phyloP scores from a whole-genome alignment of 2,888 invertebrate species.

The Philhelius pedissequus region DNA sequence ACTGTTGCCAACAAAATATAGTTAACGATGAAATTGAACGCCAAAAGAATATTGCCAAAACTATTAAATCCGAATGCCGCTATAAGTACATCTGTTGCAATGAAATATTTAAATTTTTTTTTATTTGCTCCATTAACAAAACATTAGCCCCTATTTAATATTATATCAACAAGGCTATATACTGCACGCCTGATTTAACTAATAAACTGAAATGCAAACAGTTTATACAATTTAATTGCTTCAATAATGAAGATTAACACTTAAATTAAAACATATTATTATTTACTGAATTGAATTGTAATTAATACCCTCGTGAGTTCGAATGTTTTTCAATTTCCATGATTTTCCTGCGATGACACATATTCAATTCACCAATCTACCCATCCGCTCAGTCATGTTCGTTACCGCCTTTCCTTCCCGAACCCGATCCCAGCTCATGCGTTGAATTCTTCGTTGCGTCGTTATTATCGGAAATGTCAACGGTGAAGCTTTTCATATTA shows the following conservation, averaged over 20 bases:
- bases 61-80: no score
- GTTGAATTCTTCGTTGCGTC: not conserved
- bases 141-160: no score
- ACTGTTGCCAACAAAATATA: no score
- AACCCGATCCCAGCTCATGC: not conserved
- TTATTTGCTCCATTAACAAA: no score
- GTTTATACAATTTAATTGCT: slow-evolving; percentile 35
- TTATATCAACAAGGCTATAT: not conserved
- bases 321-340: slow-evolving; percentile 38
- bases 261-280: not conserved
- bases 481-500: slow-evolving; percentile 34
- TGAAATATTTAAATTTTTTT: no score
- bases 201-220: slow-evolving; percentile 29
- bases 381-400: not conserved
- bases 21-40: no score
- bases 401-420: not conserved
- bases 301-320: slow-evolving; percentile 63
- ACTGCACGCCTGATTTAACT: not conserved
- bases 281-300: slow-evolving; percentile 63
- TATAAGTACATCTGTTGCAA: no score
- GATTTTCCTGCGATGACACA: slow-evolving; percentile 12
- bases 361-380: no score
- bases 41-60: no score
- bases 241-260: slow-evolving; percentile 51
- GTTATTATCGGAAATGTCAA: slow-evolving; percentile 47